Percentiles rank a stretch among this genome's conserved stretches.
These are phyloP conservation scores for Heliocidaris erythrogramma DNA, from an alignment of 35 echinoderm and acorn worm species.

Conservation along the genomic window DNA sequence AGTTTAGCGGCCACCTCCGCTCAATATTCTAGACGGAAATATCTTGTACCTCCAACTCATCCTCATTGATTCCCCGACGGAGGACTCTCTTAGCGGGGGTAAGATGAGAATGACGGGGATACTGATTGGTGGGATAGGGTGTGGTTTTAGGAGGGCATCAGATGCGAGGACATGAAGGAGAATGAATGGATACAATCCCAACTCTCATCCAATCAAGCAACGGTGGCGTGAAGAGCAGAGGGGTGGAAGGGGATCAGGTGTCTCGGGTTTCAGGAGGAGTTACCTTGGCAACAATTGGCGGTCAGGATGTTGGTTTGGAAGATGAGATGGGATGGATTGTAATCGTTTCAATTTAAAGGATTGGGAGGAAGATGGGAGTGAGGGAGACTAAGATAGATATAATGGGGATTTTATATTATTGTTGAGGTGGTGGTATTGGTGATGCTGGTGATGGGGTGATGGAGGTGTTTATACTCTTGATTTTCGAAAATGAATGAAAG, in stretches of 20 bases:
- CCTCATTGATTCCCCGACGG: background rate
- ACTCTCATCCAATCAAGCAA: background rate
- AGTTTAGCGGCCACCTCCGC: too few species aligned
- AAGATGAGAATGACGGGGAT: background rate
- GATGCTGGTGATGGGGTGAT: background rate
- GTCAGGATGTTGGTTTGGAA: background rate
- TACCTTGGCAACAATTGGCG: background rate
- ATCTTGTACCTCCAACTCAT: background rate
- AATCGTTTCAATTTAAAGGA: background rate
- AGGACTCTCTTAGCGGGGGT: background rate
- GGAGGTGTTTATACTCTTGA: too few species aligned
- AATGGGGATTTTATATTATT: background rate
- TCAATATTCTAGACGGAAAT: background rate
- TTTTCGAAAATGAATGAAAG: too few species aligned
- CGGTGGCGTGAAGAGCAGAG: background rate
- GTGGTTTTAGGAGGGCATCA: background rate
- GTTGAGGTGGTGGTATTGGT: background rate
- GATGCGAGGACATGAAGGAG: slow-evolving; percentile 7
- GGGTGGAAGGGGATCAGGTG: background rate
- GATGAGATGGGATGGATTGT: background rate
- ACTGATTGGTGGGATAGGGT: background rate
- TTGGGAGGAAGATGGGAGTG: background rate
- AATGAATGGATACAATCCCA: background rate
- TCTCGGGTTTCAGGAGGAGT: background rate
- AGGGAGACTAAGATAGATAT: background rate